These are phyloP conservation scores for Pemphigus obesinymphae DNA, from an alignment of 1,140 invertebrate genomes.

Conservation along the genomic window DNA sequence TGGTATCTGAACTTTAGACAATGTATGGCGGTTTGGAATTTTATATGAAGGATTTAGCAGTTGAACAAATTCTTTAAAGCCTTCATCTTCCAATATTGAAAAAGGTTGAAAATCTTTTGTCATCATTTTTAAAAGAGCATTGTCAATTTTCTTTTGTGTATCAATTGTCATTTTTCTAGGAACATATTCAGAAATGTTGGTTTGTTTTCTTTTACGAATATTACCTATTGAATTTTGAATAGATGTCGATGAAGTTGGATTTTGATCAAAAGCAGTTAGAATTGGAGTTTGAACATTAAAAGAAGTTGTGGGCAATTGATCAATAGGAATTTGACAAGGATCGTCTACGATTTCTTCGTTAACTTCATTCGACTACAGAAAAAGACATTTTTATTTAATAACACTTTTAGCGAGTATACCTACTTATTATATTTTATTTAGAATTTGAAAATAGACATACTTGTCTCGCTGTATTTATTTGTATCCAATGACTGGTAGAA, in stretches of 20 bases:
- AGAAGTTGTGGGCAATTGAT: too few species aligned
- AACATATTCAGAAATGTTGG: background rate
- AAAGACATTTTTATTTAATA: background rate
- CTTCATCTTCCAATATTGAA: constrained; percentile 45
- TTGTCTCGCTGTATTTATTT: background rate
- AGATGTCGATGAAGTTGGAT: background rate
- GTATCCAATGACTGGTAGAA: background rate
- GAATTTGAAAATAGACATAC: background rate
- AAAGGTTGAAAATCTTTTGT: constrained; percentile 45
- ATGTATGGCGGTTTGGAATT: constrained; percentile 43
- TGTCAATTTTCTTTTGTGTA: constrained; percentile 32
- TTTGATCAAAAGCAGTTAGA: background rate
- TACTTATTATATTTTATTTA: background rate
- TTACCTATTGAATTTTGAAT: background rate
- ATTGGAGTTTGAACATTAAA: background rate
- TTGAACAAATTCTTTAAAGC: constrained; percentile 45
- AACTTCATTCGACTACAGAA: background rate
- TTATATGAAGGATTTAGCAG: constrained; percentile 44
- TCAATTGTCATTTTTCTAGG: constrained; percentile 14
- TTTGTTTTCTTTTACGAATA: background rate
- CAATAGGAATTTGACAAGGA: background rate
- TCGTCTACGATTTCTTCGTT: background rate
- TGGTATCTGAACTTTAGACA: constrained; percentile 44
- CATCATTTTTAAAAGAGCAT: constrained; percentile 43
- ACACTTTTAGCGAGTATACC: background rate